These are phyloP conservation scores for Mormyrus lacerda DNA, from an alignment of 2,113 vertebrate genomes.

Conservation along the genomic window DNA sequence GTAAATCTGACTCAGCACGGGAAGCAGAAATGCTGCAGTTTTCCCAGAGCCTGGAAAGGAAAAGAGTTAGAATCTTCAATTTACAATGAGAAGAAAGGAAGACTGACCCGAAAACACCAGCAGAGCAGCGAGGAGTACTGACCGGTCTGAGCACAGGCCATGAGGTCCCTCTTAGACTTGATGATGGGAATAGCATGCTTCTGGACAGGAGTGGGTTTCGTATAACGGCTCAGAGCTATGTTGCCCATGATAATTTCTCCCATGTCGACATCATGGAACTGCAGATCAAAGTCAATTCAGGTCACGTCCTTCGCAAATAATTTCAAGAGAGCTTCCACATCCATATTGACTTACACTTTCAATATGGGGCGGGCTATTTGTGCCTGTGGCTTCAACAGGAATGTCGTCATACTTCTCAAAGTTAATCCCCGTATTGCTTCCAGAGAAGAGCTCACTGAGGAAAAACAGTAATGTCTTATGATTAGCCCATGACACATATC, in stretches of 20 bases:
- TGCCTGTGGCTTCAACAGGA: constrained; percentile 94
- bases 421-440: constrained; percentile 94
- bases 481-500: background rate
- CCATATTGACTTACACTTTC: constrained; percentile 73
- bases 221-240: constrained; percentile 85
- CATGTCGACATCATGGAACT: constrained; percentile 96
- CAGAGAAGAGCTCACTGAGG: constrained; percentile 84
- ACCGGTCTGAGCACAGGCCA: constrained; percentile 98
- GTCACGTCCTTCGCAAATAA: background rate
- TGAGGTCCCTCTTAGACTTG: constrained; percentile 90
- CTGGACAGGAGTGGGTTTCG: constrained; percentile 91
- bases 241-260: constrained; percentile 97
- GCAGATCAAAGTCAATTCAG: constrained; percentile 19
- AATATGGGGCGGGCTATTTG: constrained; percentile 86
- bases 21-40: constrained; percentile 90
- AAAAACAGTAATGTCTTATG: background rate
- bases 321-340: background rate
- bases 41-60: constrained; percentile 76
- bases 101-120: background rate
- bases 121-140: background rate
- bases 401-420: constrained; percentile 99
- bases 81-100: background rate
- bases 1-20: constrained; percentile 93
- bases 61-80: background rate
- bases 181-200: constrained; percentile 97